phyloP scores from a whole-genome alignment of 1,140 invertebrate genomes.

The Solen grandis region DNA sequence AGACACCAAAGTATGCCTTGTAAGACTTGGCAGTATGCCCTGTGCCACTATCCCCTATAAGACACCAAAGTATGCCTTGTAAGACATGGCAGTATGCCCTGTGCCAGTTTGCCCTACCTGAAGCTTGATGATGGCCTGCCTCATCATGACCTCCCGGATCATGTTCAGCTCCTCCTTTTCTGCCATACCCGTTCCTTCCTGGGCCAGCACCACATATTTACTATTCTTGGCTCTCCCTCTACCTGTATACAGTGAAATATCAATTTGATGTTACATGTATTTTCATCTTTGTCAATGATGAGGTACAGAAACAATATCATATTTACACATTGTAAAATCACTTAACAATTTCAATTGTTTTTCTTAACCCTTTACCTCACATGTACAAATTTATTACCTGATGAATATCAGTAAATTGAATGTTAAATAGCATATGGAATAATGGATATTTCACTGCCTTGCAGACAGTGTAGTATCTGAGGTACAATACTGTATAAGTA shows the following conservation, averaged over 20 bases:
- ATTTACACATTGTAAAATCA: background rate
- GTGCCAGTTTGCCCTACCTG: too few species aligned
- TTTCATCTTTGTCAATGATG: background rate
- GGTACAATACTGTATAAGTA: too few species aligned
- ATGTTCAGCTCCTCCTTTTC: conserved; percentile 66
- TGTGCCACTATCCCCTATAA: background rate
- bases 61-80: background rate
- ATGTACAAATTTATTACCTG: too few species aligned
- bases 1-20: background rate
- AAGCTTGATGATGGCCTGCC: conserved; percentile 56
- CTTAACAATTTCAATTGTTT: background rate
- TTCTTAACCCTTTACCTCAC: too few species aligned
- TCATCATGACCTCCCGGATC: conserved; percentile 67
- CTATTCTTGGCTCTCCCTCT: conserved; percentile 61
- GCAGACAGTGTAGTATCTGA: background rate
- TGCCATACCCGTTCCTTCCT: conserved; percentile 43
- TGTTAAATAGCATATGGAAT: too few species aligned
- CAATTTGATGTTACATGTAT: background rate
- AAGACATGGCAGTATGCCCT: too few species aligned
- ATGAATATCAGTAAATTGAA: too few species aligned
- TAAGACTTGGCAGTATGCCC: background rate
- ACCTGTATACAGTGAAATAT: conserved; percentile 43
- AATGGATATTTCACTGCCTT: background rate
- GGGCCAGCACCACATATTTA: conserved; percentile 58
- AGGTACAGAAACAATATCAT: background rate